These are phyloP conservation scores for Andrena flavipes DNA, from an alignment of 2,888 invertebrate species.

Conservation along the genomic window DNA sequence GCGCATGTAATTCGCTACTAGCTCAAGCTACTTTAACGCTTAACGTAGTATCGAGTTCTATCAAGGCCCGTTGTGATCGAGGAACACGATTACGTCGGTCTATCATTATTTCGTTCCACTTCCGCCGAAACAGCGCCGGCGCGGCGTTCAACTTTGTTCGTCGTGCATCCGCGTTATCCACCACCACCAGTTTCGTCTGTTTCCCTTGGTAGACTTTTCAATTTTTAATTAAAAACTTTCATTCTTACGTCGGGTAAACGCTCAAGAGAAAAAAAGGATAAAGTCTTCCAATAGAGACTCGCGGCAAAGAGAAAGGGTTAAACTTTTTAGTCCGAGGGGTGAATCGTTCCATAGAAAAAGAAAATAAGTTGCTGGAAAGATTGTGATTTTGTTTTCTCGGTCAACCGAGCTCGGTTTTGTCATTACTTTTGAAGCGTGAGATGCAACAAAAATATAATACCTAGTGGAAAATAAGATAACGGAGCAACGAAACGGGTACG, in stretches of 20 bases:
- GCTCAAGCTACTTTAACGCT: slow-evolving; percentile 55
- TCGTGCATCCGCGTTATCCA: not conserved
- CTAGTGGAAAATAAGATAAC: not conserved
- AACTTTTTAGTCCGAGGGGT: slow-evolving; percentile 1
- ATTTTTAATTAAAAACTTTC: slow-evolving; percentile 54
- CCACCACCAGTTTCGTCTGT: not conserved
- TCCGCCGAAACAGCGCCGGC: not conserved
- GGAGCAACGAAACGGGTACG: not conserved
- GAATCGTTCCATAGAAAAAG: not conserved
- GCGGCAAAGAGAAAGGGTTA: slow-evolving; percentile 8
- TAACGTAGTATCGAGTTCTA: slow-evolving; percentile 42
- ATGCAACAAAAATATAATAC: not conserved
- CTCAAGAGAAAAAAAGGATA: not conserved
- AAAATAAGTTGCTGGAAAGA: not conserved
- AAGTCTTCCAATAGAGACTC: not conserved
- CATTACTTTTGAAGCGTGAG: not conserved
- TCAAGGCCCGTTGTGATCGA: slow-evolving; percentile 15
- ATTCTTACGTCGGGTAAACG: slow-evolving; percentile 9
- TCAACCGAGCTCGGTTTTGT: too few species aligned
- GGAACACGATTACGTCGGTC: slow-evolving; percentile 36
- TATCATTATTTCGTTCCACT: slow-evolving; percentile 42
- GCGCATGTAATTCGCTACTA: slow-evolving; percentile 60
- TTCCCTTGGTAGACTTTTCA: slow-evolving; percentile 20
- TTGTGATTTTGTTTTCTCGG: too few species aligned
- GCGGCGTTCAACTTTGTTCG: slow-evolving; percentile 11